Percentiles rank a stretch among this genome's conserved stretches.
Evolutionary conservation across 2,888 invertebrate genomes (phyloP).

Genomic region (Synanthedon myopaeformis): DNA sequence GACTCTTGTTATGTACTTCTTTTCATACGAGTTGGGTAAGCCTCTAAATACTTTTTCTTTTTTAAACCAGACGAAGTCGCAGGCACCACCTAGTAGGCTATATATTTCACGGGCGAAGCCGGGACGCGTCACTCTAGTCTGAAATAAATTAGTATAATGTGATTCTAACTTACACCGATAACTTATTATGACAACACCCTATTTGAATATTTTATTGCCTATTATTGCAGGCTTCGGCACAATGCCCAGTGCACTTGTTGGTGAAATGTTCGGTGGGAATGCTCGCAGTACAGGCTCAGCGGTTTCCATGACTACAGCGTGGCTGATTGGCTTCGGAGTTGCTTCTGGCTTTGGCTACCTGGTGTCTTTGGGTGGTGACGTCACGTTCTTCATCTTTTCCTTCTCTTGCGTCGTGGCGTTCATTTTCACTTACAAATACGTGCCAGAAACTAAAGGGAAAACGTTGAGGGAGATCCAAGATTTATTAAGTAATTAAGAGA

Average conservation of each 20-base stretch:
- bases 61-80: too few relatives aligned
- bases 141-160: too few relatives aligned
- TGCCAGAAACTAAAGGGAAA: not conserved
- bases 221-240: conserved; percentile 18
- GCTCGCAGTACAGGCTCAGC: conserved; percentile 28
- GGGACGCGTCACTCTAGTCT: too few relatives aligned
- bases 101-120: too few relatives aligned
- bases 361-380: conserved; percentile 20
- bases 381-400: not conserved
- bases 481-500: too few relatives aligned
- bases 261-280: conserved; percentile 29
- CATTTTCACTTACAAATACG: not conserved
- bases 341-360: conserved; percentile 23
- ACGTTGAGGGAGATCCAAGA: not conserved
- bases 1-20: too few relatives aligned
- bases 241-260: conserved; percentile 26
- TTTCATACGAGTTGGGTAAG: too few relatives aligned
- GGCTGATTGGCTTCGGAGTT: conserved; percentile 29
- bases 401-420: not conserved
- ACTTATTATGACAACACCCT: too few relatives aligned
- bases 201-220: too few relatives aligned
- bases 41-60: too few relatives aligned
- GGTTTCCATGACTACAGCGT: conserved; percentile 27
- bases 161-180: too few relatives aligned
- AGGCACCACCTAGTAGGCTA: too few relatives aligned